Evolutionary conservation across 2,113 vertebrate genomes (phyloP).

Genomic region (Gambusia affinis): DNA sequence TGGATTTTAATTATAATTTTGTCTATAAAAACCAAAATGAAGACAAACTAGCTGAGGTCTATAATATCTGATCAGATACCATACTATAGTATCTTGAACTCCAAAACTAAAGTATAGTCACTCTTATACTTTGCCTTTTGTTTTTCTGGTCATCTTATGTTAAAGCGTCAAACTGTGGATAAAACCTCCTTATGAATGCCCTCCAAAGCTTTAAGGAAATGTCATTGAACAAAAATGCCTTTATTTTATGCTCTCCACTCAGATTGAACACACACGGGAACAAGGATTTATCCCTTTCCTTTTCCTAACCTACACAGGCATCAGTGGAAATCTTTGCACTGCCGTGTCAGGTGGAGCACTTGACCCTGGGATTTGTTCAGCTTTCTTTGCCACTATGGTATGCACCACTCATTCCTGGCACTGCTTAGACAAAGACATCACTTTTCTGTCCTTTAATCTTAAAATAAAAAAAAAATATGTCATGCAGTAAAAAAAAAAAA

Average conservation of each 20-base stretch:
- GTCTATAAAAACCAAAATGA: neutral
- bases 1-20: neutral
- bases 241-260: neutral
- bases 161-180: no score
- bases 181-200: no score
- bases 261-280: neutral
- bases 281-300: neutral
- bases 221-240: no score
- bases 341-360: constrained; percentile 56
- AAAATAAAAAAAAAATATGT: constrained; percentile 62
- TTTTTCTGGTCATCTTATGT: no score
- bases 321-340: constrained; percentile 27
- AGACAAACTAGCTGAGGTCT: neutral
- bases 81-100: no score
- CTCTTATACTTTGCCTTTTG: neutral
- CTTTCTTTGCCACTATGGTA: constrained; percentile 46
- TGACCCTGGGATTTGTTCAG: constrained; percentile 74
- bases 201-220: no score
- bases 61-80: neutral
- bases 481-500: constrained; percentile 56
- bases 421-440: constrained; percentile 58
- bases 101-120: no score
- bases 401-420: constrained; percentile 30
- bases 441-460: constrained; percentile 38
- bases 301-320: constrained; percentile 17